These are phyloP conservation scores for Drosophila biarmipes DNA, from an alignment of 1,140 invertebrate species.

Conservation along the genomic window DNA sequence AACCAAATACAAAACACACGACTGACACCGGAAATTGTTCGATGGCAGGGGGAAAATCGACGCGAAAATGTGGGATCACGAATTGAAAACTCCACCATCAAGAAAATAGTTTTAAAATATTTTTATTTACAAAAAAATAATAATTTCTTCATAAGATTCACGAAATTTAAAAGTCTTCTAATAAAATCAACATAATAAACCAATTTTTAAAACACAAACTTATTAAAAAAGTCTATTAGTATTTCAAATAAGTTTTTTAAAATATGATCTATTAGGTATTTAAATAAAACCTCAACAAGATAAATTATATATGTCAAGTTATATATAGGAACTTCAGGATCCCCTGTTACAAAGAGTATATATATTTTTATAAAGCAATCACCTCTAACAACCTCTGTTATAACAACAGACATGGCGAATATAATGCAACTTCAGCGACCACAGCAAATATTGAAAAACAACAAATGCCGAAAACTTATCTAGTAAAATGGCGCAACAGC, in stretches of 20 bases:
- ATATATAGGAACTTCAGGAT: too few relatives aligned
- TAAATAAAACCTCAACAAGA: too few relatives aligned
- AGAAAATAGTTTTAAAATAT: neutral
- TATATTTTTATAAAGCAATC: neutral
- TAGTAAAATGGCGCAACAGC: conserved; percentile 33
- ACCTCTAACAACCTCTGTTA: neutral
- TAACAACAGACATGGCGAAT: neutral
- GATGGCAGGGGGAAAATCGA: conserved; percentile 36
- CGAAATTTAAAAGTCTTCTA: too few relatives aligned
- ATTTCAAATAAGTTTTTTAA: too few relatives aligned
- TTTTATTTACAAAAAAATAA: neutral
- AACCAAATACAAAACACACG: conserved; percentile 53
- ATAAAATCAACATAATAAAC: too few relatives aligned
- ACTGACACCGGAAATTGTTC: conserved; percentile 65
- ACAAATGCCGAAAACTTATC: conserved; percentile 25
- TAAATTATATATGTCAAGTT: too few relatives aligned
- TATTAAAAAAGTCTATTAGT: too few relatives aligned
- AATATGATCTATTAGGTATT: too few relatives aligned
- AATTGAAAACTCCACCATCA: neutral
- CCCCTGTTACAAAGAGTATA: neutral
- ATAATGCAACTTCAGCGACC: conserved; percentile 10
- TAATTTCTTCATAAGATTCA: neutral
- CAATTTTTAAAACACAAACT: neutral
- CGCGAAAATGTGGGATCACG: neutral
- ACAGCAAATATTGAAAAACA: conserved; percentile 49